phyloP scores from a whole-genome alignment of 2,797 vertebrate species.

The Fistularia commersonii region DNA sequence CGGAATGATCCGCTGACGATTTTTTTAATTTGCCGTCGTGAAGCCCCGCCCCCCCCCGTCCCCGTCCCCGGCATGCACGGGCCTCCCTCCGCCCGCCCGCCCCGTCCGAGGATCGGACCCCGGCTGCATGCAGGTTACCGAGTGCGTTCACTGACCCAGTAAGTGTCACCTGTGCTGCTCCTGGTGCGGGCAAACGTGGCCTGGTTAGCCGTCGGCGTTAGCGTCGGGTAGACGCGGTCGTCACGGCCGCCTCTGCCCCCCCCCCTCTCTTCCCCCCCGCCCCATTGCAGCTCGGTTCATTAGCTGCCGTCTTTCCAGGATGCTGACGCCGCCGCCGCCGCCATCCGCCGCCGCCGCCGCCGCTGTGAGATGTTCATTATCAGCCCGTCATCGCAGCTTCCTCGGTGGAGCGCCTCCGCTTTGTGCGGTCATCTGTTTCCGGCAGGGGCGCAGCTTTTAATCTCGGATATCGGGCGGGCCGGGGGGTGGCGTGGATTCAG shows the following conservation, averaged over 20 bases:
- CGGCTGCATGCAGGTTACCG: slow-evolving; percentile 62
- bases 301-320: slow-evolving; percentile 49
- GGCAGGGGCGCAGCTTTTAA: not conserved
- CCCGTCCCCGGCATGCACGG: slow-evolving; percentile 65
- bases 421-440: slow-evolving; percentile 44
- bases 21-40: slow-evolving; percentile 41
- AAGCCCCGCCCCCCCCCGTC: too few relatives aligned
- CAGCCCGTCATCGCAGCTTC: slow-evolving; percentile 48
- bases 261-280: slow-evolving; percentile 52
- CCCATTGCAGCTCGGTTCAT: slow-evolving; percentile 51
- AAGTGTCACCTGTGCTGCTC: slow-evolving; percentile 59
- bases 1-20: slow-evolving; percentile 47
- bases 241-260: slow-evolving; percentile 56
- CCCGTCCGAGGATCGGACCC: slow-evolving; percentile 27
- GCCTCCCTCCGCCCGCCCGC: slow-evolving; percentile 26
- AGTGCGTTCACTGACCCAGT: slow-evolving; percentile 45
- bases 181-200: slow-evolving; percentile 67
- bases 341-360: too few relatives aligned
- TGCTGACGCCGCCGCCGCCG: too few relatives aligned
- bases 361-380: slow-evolving; percentile 43
- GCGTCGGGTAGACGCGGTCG: slow-evolving; percentile 52
- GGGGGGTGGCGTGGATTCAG: slow-evolving; percentile 10
- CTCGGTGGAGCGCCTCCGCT: slow-evolving; percentile 43
- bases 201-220: slow-evolving; percentile 62
- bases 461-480: not conserved